Evolutionary conservation across 1,140 invertebrate species (phyloP).

Genomic region (Steinernema feltiae): DNA sequence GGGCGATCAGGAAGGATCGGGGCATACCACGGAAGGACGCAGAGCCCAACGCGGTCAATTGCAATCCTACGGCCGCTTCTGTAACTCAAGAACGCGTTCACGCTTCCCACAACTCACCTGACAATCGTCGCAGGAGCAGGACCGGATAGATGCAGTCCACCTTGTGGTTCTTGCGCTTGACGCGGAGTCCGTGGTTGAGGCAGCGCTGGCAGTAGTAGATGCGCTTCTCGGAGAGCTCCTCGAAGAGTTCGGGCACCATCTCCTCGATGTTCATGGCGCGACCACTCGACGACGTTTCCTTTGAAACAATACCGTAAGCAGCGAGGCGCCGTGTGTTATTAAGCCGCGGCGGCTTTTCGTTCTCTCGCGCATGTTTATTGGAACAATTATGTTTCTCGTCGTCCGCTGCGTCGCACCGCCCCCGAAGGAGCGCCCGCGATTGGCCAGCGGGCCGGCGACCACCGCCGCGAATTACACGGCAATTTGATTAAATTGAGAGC

Average conservation of each 20-base stretch:
- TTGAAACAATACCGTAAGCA: conserved; percentile 15
- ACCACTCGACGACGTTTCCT: not conserved
- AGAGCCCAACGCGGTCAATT: not conserved
- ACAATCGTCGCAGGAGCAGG: conserved; percentile 76
- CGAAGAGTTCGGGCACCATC: conserved; percentile 6
- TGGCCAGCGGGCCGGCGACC: not conserved
- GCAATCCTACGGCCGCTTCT: conserved; percentile 66
- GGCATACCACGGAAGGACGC: too few relatives aligned
- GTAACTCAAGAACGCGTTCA: conserved; percentile 19
- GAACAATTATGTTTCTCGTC: conserved; percentile 12
- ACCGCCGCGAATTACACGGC: conserved; percentile 9
- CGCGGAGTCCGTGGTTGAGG: conserved; percentile 63
- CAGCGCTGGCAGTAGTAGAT: conserved; percentile 39
- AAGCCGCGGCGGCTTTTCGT: not conserved
- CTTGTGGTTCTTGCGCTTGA: conserved; percentile 79
- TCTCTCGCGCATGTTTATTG: conserved; percentile 9
- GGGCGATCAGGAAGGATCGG: too few relatives aligned
- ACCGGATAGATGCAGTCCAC: conserved; percentile 74
- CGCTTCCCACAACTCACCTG: conserved; percentile 67
- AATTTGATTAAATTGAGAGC: conserved; percentile 9
- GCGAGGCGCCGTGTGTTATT: not conserved
- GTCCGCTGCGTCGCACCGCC: not conserved
- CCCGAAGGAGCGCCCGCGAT: not conserved
- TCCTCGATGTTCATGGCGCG: conserved; percentile 6
- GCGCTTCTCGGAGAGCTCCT: conserved; percentile 19